phyloP scores from a whole-genome alignment of 37 sponge, comb jelly and placozoan genomes.

The Halisarca cf. caerulea region DNA sequence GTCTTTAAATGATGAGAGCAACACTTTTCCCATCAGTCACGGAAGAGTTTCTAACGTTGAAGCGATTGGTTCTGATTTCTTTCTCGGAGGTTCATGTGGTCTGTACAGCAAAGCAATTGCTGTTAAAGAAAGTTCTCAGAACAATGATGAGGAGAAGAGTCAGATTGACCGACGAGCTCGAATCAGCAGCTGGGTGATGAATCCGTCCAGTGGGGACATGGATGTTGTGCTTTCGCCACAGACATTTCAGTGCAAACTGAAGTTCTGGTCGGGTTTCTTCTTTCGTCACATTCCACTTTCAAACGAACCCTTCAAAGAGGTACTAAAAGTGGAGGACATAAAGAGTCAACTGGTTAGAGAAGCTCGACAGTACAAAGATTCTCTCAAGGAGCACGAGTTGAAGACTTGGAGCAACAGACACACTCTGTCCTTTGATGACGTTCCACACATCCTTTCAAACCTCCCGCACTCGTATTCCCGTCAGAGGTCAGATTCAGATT shows the following conservation, averaged over 20 bases:
- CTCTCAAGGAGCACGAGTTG: conserved; percentile 69
- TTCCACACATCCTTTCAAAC: background rate
- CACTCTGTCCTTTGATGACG: conserved; percentile 20
- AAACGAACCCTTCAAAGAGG: conserved; percentile 3
- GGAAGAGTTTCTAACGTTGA: conserved; percentile 7
- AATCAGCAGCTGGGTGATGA: conserved; percentile 19
- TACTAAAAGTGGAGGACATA: conserved; percentile 12
- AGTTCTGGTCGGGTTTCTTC: conserved; percentile 66
- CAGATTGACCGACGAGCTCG: background rate
- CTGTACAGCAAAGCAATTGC: background rate
- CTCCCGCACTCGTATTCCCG: too few relatives aligned
- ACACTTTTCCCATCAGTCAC: conserved; percentile 5
- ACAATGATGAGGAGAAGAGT: background rate
- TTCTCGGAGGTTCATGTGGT: background rate
- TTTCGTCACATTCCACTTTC: conserved; percentile 53
- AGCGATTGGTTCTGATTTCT: background rate
- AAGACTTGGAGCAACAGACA: background rate
- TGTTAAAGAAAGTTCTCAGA: background rate
- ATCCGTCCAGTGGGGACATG: conserved; percentile 33
- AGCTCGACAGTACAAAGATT: conserved; percentile 64
- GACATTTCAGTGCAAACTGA: conserved; percentile 48
- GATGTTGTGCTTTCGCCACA: conserved; percentile 41
- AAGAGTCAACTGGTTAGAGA: conserved; percentile 62
- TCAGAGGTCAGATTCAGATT: too few relatives aligned
- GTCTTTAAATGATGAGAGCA: too few relatives aligned